These are phyloP conservation scores for Acipenser oxyrinchus DNA, from an alignment of 2,797 vertebrate species.

Conservation along the genomic window DNA sequence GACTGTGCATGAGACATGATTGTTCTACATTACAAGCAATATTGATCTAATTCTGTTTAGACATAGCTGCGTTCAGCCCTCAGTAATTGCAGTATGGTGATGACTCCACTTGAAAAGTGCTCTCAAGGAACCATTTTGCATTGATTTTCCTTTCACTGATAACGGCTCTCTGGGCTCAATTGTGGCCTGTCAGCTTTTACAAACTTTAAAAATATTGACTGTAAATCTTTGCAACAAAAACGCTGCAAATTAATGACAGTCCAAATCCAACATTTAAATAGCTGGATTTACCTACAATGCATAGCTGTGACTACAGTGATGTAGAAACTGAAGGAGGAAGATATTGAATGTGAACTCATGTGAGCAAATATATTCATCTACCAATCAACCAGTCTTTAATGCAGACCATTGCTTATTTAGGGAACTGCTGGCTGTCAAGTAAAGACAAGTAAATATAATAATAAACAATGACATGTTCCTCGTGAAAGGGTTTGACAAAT, in stretches of 20 bases:
- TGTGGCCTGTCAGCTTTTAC: constrained; percentile 47
- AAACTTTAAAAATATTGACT: constrained; percentile 37
- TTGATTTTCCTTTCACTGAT: constrained; percentile 78
- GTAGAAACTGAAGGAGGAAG: too few relatives aligned
- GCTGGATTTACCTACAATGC: too few relatives aligned
- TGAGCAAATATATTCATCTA: too few relatives aligned
- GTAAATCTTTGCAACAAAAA: constrained; percentile 40
- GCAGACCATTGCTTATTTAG: too few relatives aligned
- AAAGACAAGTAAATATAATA: too few relatives aligned
- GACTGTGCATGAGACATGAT: too few relatives aligned
- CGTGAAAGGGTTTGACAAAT: too few relatives aligned
- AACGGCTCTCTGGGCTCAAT: constrained; percentile 66
- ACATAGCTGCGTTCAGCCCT: constrained; percentile 35
- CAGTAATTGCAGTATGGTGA: constrained; percentile 58
- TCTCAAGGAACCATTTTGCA: constrained; percentile 59
- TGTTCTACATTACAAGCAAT: constrained; percentile 1
- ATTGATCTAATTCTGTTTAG: constrained; percentile 20
- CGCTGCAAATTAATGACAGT: constrained; percentile 19
- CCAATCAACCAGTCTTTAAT: too few relatives aligned
- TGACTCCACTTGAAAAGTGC: constrained; percentile 65
- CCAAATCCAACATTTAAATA: not conserved
- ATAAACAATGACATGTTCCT: too few relatives aligned
- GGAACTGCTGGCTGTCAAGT: too few relatives aligned
- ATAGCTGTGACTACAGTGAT: too few relatives aligned
- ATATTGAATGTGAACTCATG: too few relatives aligned